Base-by-base conservation (phyloP, 2,113 vertebrate genomes). In the Athene noctua region DNA sequence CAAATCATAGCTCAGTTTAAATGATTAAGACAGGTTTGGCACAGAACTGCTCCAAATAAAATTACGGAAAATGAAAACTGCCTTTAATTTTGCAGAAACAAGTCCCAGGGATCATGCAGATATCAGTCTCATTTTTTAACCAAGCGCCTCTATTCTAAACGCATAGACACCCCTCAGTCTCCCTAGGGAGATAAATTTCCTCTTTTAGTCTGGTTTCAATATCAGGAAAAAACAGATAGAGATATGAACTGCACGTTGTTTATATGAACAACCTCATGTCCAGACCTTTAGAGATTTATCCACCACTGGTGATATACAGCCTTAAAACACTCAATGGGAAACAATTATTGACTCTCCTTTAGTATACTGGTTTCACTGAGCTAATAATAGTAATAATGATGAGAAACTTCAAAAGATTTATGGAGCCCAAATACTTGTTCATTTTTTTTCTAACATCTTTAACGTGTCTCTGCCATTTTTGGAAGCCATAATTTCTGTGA, bases 1-100 rank as follows among this genome's bases (percentile, higher is more conserved):
- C 57, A 85, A 87, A 95, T 94, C 23, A 75, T 94, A 91, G 44
- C 54, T 93, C 79, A 77, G 13, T 5, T 82, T 79, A 65, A 94
- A 68, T 68, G 32, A 72, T 85, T 87, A 88, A 91, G 62, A 61
- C 36, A 80, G 25, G 58, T 75, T 92, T 95, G 84, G 89, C 84
- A 61, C 36, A 63, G 42, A 86, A 30, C 47, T 44, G 8, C 47
- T 92, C 47, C 70, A 46, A 85, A 94, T 42, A 59, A 85, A 89
- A 95, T 74, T 67, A 75, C 21, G 57, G 57, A 75, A 94, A 92
- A 81, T 17, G 11, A 95, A 91, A 87, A 21, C 73, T 92, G 81
- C 58, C 80, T 95, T 82, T 91, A 90, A 68, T 79, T 94, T 85
- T 82, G 78, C 23, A 85, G 84, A 82, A 85, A 80, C 1, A 16